Percentiles rank a stretch among this genome's conserved stretches.
Evolutionary conservation across 2,888 invertebrate genomes (phyloP).

Genomic region (Herminia tarsipennalis): DNA sequence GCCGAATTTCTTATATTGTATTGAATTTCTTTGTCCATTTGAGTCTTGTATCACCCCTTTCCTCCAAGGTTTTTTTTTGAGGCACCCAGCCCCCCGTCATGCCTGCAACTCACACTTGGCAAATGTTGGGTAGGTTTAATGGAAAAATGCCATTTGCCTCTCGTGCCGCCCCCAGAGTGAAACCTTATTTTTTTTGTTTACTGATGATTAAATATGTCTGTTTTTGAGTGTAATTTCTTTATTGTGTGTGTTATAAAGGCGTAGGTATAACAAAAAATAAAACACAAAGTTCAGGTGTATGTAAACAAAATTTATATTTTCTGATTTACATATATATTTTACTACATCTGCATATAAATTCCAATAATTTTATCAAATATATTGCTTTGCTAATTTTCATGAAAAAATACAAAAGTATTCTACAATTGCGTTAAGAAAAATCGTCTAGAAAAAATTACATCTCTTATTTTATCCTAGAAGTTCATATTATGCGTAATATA

Average conservation of each 20-base stretch:
- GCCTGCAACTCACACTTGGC: too few species aligned
- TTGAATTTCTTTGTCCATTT: too few species aligned
- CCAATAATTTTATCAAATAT: constrained; percentile 79
- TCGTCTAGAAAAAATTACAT: constrained; percentile 79
- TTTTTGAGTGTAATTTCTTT: too few species aligned
- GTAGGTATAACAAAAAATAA: constrained; percentile 14
- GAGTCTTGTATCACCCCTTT: too few species aligned
- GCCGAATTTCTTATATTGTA: too few species aligned
- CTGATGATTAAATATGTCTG: too few species aligned
- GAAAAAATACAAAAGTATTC: constrained; percentile 84
- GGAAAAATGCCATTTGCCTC: too few species aligned
- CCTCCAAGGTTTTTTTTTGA: too few species aligned
- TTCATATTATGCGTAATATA: constrained; percentile 78
- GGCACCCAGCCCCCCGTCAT: too few species aligned
- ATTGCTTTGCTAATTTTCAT: constrained; percentile 78
- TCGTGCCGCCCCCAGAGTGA: too few species aligned
- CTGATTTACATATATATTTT: constrained; percentile 76
- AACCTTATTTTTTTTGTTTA: too few species aligned
- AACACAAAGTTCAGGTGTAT: constrained; percentile 70
- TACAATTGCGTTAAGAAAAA: constrained; percentile 75
- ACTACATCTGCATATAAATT: constrained; percentile 72
- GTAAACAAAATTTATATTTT: constrained; percentile 82
- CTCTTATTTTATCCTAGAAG: constrained; percentile 66
- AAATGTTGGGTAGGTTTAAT: too few species aligned
- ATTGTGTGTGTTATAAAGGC: neutral